Evolutionary conservation across 2,797 vertebrate genomes (phyloP).

Genomic region (Nothura maculosa): DNA sequence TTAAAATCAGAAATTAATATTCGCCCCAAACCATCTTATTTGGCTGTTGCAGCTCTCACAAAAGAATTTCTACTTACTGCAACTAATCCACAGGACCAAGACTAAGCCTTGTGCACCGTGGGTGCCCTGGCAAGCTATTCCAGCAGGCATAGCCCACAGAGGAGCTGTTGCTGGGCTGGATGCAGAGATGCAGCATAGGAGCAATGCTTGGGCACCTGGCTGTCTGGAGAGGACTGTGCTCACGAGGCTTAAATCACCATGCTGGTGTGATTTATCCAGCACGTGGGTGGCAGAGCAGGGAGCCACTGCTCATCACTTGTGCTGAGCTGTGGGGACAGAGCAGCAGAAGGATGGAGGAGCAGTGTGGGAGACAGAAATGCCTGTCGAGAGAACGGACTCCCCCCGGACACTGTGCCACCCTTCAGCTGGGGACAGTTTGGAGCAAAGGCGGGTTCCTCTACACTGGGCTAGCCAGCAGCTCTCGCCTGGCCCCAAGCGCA

Average conservation of each 20-base stretch:
- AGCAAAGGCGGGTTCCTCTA: not conserved
- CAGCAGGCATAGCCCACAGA: not conserved
- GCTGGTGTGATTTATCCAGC: not conserved
- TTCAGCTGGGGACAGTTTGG: not conserved
- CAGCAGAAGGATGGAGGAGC: not conserved
- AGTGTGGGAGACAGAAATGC: not conserved
- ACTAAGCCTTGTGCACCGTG: not conserved
- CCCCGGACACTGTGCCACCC: not conserved
- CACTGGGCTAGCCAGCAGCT: not conserved
- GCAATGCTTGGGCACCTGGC: accelerated
- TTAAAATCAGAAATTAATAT: not conserved
- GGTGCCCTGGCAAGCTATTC: not conserved
- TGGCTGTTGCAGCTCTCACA: not conserved
- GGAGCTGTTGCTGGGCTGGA: accelerated
- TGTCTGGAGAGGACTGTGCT: accelerated
- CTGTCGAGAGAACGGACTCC: not conserved
- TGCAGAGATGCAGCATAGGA: not conserved
- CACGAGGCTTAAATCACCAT: accelerated
- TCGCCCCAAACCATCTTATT: not conserved
- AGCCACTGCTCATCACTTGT: not conserved
- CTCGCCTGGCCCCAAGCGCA: constrained; percentile 23
- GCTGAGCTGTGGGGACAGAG: not conserved
- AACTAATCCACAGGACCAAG: not conserved
- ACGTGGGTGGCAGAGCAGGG: not conserved
- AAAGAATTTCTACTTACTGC: not conserved